Percentiles rank a stretch among this genome's conserved stretches.
Evolutionary conservation across 37 sponge, comb jelly and placozoan species (phyloP).

Genomic region (Ianthella basta): DNA sequence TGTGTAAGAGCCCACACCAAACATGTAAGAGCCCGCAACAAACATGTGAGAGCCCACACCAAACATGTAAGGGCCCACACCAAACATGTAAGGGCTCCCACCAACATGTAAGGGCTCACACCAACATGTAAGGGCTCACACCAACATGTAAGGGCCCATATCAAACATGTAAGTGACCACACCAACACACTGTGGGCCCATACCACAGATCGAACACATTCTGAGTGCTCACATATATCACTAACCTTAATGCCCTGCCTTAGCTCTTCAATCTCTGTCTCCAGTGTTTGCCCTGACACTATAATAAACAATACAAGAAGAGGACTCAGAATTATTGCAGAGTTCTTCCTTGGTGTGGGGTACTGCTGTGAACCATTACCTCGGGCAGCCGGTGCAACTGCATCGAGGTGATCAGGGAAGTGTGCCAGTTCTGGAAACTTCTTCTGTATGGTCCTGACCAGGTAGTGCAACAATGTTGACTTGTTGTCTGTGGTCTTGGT

Average conservation of each 20-base stretch:
- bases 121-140: no score
- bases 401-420: slow-evolving; percentile 53
- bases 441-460: slow-evolving; percentile 64
- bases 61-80: no score
- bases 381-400: slow-evolving; percentile 61
- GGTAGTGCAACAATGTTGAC: slow-evolving; percentile 72
- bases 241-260: slow-evolving; percentile 51
- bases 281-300: slow-evolving; percentile 84
- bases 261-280: slow-evolving; percentile 69
- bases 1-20: no score
- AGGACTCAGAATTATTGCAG: background rate
- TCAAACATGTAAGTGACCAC: no score
- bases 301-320: background rate
- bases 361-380: slow-evolving; percentile 29
- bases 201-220: background rate
- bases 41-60: no score
- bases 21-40: no score
- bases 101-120: no score
- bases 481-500: slow-evolving; percentile 71
- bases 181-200: background rate
- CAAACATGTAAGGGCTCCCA: no score
- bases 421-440: slow-evolving; percentile 64
- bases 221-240: background rate
- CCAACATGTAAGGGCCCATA: no score
- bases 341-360: background rate